Evolutionary conservation across 2,797 vertebrate species (phyloP), one percentile per base, ranked within the genome.

Genomic region (Xenentodon cancila): DNA sequence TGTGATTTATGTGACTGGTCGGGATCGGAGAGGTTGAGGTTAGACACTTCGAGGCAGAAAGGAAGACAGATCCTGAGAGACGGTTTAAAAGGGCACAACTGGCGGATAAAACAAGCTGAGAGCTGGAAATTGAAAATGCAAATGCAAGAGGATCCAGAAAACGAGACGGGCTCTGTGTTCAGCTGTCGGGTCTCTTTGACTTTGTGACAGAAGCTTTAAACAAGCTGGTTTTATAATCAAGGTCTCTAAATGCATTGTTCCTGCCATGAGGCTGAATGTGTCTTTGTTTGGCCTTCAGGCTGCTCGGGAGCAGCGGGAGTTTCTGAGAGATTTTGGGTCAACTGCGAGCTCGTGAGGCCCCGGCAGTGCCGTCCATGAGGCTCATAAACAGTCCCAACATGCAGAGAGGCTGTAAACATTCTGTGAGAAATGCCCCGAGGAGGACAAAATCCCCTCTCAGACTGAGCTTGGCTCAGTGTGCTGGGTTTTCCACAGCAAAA

Each of bases 401-500:
- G 82, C 65, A 59, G 75, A 50, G 76, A 68, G 58, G 79, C 72
- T 49, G 52, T 79, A 60, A 80, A 80, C 55, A 69, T 71, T 34
- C 69, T 68, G 76, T 59, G 64, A 80, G 76, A 75, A 67, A 52
- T 16, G 40, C 59, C 47, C 17, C 21, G 9, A 67, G 60, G 52
- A 79, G 63, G 59, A 85, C 78, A 81, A 77, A 75, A 71, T 66
- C 56, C 30, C 53, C 62, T 73, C 73, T 80, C 60, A 62, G 54
- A 4, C 54, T 1, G 49, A 1, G 64, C 30, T 57, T 4, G 65
- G 53, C 45, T 53, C 67, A 2, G 49, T 22, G 54, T 25, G 55
- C 45, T 56, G 68, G 72, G 74, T 52, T 53, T 48, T 64, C 40
- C 64, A 22, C 61, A 46, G 59, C 51, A 46, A 71, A 61, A 65